Percentiles rank a stretch among this genome's conserved stretches.
phyloP scores from a whole-genome alignment of 2,113 vertebrate species.

The Hippocampus barbouri region DNA sequence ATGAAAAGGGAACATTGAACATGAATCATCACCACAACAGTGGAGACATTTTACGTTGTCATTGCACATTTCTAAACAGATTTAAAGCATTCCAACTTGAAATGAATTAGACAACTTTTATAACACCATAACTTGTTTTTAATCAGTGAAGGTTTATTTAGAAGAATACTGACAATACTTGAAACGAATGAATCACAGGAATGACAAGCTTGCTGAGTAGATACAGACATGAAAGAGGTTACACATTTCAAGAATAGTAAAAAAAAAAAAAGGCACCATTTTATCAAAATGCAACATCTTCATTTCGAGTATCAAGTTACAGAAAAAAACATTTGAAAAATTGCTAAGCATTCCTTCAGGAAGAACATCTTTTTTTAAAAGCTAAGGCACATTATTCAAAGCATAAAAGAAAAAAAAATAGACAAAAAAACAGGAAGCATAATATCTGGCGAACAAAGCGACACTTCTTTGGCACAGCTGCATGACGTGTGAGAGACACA shows the following conservation, averaged over 20 bases:
- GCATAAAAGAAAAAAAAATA: slow-evolving; percentile 31
- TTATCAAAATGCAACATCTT: slow-evolving; percentile 46
- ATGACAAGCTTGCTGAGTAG: slow-evolving; percentile 34
- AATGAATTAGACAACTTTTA: too few relatives aligned
- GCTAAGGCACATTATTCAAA: slow-evolving; percentile 53
- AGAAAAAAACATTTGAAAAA: slow-evolving; percentile 36
- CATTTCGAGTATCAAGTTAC: slow-evolving; percentile 66
- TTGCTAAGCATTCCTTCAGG: slow-evolving; percentile 50
- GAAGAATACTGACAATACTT: slow-evolving; percentile 57
- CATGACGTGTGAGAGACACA: slow-evolving; percentile 70
- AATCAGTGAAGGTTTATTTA: slow-evolving; percentile 60
- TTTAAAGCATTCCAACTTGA: too few relatives aligned
- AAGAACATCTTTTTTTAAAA: slow-evolving; percentile 31
- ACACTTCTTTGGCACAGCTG: slow-evolving; percentile 81
- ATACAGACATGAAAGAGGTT: slow-evolving; percentile 46
- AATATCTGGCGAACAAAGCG: slow-evolving; percentile 46
- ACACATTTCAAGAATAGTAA: slow-evolving; percentile 59
- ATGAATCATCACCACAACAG: too few relatives aligned
- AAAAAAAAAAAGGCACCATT: slow-evolving; percentile 70
- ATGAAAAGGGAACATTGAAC: too few relatives aligned
- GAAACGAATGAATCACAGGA: slow-evolving; percentile 53
- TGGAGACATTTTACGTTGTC: too few relatives aligned
- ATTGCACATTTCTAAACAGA: too few relatives aligned
- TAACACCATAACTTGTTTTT: too few relatives aligned
- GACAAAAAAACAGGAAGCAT: slow-evolving; percentile 18